Base-by-base conservation (phyloP, 2,797 vertebrate species). In the Ceyx erithaca region DNA sequence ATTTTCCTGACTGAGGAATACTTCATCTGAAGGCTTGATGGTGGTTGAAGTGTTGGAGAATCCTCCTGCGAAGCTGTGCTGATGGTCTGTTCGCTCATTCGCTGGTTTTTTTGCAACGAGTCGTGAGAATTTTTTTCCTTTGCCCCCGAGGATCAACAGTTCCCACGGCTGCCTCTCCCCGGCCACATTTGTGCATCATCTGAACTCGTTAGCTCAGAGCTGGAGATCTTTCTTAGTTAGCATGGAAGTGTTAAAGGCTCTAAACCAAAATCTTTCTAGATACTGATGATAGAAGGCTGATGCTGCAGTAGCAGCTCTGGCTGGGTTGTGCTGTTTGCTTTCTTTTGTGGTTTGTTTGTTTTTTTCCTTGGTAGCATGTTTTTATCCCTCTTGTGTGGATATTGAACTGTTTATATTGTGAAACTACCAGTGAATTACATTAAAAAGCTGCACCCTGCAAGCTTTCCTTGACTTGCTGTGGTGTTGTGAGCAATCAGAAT, bases 401-500 rank as follows among this genome's bases (percentile, higher is more conserved):
- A 2, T 55, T 18, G 6, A 69, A 12, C 18, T 45, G 15, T 69
- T 80, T 46, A 17, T 33, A 2, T 54, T 71, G 81, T 86, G 73
- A 30, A 80, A 28, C 14, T 13, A 3, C 1, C 0, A 0, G 4
- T 73, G 19, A 70, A 8, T 57, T 52, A 4, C 6, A 0, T 25
- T 30, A 33, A 18, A 4, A 55, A 73, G 37, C 19, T 0, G 1
- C 33, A 20, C 7, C 31, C 63, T 70, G 7, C 30, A 81, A 83
- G 23, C 12, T 78, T 45, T 59, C 4, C 28, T 46, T 67, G 18
- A 28, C 22, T 66, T 40, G 9, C 2, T 9, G 0, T 2, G 3
- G 20, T 30, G 10, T 15, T 89, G 30, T 41, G 31, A 51, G 30
- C 4, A 31, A 72, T 5, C 16, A 40, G 25, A 14, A 6, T 40